Base-by-base conservation (phyloP, 2,888 invertebrate genomes). In the Clunio marinus region DNA sequence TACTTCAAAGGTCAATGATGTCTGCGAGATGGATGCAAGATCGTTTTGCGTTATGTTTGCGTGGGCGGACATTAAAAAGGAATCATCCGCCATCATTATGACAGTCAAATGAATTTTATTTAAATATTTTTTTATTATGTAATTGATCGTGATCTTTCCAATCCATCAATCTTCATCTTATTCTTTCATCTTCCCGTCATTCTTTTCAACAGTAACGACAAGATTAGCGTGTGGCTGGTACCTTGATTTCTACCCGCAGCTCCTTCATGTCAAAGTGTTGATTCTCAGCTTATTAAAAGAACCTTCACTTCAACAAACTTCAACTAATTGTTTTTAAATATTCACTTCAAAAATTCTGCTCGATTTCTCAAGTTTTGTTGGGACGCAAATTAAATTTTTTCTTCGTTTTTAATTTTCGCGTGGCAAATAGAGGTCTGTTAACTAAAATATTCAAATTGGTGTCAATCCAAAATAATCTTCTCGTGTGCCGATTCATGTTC, bases 401-500 rank as follows among this genome's bases (percentile, higher is more conserved):
- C n/a, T n/a, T n/a, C n/a, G n/a, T n/a, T n/a, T n/a, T n/a, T n/a
- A n/a, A n/a, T n/a, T n/a, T n/a, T n/a, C n/a, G n/a, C n/a, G n/a
- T n/a, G n/a, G n/a, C n/a, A n/a, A n/a, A n/a, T n/a, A n/a, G n/a
- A n/a, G n/a, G n/a, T n/a, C n/a, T n/a, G n/a, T n/a, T n/a, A n/a
- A n/a, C n/a, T n/a, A n/a, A n/a, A 22, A 51, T 51, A 51, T 22
- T 51, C 22, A 51, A 51, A 51, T 51, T 51, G 51, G 51, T 51
- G 51, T 51, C 51, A 51, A 32, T 8, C 35, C n/a, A 13, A 32
- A 32, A 5, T 5, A 32, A 32, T 32, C 35, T 32, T 32, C 35
- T 32, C 35, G 35, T 51, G 51, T 22, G 7, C 22, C 51, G 51
- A 22, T 51, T 51, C 35, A 32, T 32, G 35, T 8, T 51, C 51